A percentile compares a stretch with the other conserved stretches of the same genome.
Evolutionary conservation across 2,888 invertebrate species (phyloP).

Genomic region (Meteorus colon): DNA sequence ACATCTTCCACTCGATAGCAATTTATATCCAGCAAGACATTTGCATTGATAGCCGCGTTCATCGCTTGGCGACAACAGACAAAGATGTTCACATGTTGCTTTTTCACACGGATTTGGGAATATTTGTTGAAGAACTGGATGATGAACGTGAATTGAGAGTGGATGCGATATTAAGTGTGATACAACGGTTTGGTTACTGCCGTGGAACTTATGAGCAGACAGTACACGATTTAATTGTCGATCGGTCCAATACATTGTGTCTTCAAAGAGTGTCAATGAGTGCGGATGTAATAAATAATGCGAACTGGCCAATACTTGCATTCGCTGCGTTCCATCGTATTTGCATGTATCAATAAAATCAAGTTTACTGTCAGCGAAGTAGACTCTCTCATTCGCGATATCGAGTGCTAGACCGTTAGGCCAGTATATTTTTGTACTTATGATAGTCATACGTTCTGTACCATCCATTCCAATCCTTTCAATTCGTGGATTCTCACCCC

Average conservation of each 20-base stretch:
- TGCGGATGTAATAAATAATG: slow-evolving; percentile 97
- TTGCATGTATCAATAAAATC: slow-evolving; percentile 99
- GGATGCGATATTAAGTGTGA: slow-evolving; percentile 96
- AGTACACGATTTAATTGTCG: slow-evolving; percentile 91
- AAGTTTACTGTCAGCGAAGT: slow-evolving; percentile 97
- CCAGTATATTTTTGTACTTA: slow-evolving; percentile 97
- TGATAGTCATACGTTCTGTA: slow-evolving; percentile 86
- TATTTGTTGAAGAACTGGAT: slow-evolving; percentile 93
- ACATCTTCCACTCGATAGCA: slow-evolving; percentile 81
- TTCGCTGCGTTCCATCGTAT: slow-evolving; percentile 93
- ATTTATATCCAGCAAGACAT: slow-evolving; percentile 91
- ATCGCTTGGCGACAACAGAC: slow-evolving; percentile 87
- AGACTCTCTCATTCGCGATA: slow-evolving; percentile 92
- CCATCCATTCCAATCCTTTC: slow-evolving; percentile 98
- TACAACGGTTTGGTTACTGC: slow-evolving; percentile 93
- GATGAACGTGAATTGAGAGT: slow-evolving; percentile 95
- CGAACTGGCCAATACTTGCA: slow-evolving; percentile 90
- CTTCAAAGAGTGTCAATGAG: slow-evolving; percentile 95
- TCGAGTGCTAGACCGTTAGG: slow-evolving; percentile 98
- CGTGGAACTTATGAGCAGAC: slow-evolving; percentile 93
- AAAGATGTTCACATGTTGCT: slow-evolving; percentile 90
- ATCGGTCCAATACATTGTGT: slow-evolving; percentile 97
- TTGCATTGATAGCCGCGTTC: slow-evolving; percentile 87
- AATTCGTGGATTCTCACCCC: slow-evolving; percentile 97
- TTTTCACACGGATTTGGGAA: slow-evolving; percentile 85